Evolutionary conservation across 2,113 vertebrate species (phyloP).

Genomic region (Kryptolebias marmoratus): DNA sequence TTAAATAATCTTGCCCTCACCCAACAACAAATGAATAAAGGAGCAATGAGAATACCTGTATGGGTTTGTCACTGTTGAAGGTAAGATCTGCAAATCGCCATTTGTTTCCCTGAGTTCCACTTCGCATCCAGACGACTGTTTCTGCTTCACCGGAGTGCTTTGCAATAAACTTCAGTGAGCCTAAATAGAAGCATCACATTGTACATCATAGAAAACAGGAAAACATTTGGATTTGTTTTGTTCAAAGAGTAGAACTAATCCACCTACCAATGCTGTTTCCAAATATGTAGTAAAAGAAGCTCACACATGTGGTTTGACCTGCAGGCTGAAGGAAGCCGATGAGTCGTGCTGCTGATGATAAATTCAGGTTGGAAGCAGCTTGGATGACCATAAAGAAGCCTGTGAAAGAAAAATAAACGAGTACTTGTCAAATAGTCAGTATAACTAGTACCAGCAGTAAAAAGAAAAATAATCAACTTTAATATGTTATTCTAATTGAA

Average conservation of each 20-base stretch:
- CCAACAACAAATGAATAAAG: too few relatives aligned
- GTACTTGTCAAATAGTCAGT: neutral
- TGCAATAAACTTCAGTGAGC: conserved; percentile 75
- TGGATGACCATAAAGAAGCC: conserved; percentile 72
- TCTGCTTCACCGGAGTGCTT: conserved; percentile 66
- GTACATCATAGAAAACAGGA: neutral
- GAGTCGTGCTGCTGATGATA: conserved; percentile 70
- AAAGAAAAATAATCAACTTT: too few relatives aligned
- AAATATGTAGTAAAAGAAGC: conserved; percentile 81
- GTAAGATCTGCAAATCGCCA: conserved; percentile 81
- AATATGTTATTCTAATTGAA: too few relatives aligned
- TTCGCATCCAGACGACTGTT: conserved; percentile 75
- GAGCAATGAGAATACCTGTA: conserved; percentile 64
- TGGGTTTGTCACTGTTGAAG: conserved; percentile 67
- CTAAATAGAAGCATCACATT: conserved; percentile 37
- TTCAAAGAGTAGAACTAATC: neutral
- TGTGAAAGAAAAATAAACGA: conserved; percentile 9
- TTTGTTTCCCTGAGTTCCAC: conserved; percentile 81
- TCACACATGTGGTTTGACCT: conserved; percentile 69
- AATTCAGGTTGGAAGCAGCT: neutral
- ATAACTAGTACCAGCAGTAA: too few relatives aligned
- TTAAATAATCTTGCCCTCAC: neutral
- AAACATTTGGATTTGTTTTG: neutral
- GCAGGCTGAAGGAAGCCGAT: conserved; percentile 69
- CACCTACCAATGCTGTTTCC: conserved; percentile 76